Evolutionary conservation across 2,797 vertebrate species (phyloP).

Genomic region (Dromococcyx pavoninus): DNA sequence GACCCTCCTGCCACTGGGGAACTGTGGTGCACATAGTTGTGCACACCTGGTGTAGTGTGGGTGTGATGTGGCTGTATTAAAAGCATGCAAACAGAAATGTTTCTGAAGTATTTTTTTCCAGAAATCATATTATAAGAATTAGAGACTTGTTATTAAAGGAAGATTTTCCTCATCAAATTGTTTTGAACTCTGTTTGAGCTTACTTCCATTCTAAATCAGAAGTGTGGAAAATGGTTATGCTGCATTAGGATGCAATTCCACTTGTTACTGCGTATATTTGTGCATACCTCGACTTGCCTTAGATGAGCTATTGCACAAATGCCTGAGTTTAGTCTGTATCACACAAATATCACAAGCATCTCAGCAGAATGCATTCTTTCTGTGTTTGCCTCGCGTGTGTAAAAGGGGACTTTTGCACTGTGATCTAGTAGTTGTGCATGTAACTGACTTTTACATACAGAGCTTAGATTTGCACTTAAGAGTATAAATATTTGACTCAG

Average conservation of each 20-base stretch:
- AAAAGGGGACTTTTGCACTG: not conserved
- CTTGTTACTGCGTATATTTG: not conserved
- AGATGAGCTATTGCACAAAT: not conserved
- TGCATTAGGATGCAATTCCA: not conserved
- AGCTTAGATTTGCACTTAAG: not conserved
- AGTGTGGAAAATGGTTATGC: not conserved
- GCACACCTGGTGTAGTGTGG: not conserved
- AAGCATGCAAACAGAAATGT: not conserved
- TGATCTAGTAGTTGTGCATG: not conserved
- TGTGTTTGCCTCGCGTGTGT: not conserved
- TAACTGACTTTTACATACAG: not conserved
- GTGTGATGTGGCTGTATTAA: not conserved
- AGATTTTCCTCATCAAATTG: not conserved
- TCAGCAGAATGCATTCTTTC: not conserved
- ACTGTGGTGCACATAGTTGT: too few species aligned
- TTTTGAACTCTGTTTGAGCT: not conserved
- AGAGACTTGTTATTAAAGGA: not conserved
- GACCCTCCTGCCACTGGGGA: not conserved
- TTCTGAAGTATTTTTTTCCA: not conserved
- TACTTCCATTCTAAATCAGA: not conserved
- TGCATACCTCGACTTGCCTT: not conserved
- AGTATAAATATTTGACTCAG: not conserved
- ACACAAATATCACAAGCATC: rapidly evolving
- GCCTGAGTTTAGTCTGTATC: not conserved
- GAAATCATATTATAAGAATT: not conserved